Evolutionary conservation across 2,113 vertebrate species (phyloP), one percentile per base, ranked within the genome.

Genomic region (Anser cygnoides): DNA sequence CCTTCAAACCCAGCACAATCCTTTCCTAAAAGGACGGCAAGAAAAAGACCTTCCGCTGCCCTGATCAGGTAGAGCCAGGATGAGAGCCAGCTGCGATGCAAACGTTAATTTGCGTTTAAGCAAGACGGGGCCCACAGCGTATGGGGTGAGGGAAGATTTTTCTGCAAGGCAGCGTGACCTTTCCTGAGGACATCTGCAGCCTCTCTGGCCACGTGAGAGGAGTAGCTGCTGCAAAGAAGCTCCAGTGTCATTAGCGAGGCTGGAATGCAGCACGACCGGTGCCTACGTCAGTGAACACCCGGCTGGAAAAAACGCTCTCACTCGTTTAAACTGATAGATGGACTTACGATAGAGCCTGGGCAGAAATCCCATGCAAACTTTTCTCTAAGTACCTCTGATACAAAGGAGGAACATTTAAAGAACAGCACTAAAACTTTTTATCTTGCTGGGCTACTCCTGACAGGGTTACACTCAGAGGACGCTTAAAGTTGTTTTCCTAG

Each of bases 241-340:
- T 96, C 93, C 92, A 76, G 97, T 96, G 76, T 94, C 95, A 91
- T 96, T 95, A 98, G 97, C 52, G 84, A 98, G 97, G 96, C 98
- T 97, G 96, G 95, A 97, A 97, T 97, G 98, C 96, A 94, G 95
- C 65, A 94, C 7, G 8, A 96, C 96, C 66, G 7, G 87, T 65
- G 65, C 76, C 10, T 28, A 80, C 3, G 1, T 66, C 91, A 91
- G 62, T 0, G 0, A 85, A 82, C 59, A 55, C 78, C 41, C 11
- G 3, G 14, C 67, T 67, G 88, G 28, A 88, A 91, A 91, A 96
- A 92, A 87, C 5, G 41, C 62, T 84, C 62, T 49, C 82, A 50
- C 70, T 92, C 2, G 2, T 66, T 78, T 65, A 35, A 89, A 61
- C 23, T 1, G 8, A 81, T 2, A 68, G 58, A 96, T 54, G 70